Evolutionary conservation across 2,113 vertebrate genomes (phyloP).

Genomic region (Malurus elegans): DNA sequence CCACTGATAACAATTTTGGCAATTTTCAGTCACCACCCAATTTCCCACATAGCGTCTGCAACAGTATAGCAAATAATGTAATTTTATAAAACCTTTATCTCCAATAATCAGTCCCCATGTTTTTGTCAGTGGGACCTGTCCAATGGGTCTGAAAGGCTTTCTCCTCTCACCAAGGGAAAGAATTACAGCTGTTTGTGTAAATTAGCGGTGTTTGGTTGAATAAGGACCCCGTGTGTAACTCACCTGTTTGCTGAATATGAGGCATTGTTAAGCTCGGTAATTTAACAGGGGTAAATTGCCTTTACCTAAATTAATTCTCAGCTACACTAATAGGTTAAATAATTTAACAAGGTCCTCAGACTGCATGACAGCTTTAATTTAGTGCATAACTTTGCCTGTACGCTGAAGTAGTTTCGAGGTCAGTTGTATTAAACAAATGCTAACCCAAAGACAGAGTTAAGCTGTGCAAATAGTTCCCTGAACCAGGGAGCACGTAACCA

Average conservation of each 20-base stretch:
- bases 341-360: neutral
- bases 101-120: neutral
- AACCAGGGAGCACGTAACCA: neutral
- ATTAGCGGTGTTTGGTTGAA: neutral
- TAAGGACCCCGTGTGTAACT: neutral
- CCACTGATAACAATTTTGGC: neutral
- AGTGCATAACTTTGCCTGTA: neutral
- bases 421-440: constrained; percentile 3
- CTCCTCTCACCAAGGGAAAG: neutral
- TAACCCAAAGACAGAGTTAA: neutral
- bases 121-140: neutral
- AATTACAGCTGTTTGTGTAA: neutral
- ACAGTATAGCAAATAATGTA: rapidly evolving
- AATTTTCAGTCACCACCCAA: neutral
- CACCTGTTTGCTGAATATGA: neutral
- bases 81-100: neutral
- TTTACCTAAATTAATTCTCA: neutral
- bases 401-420: neutral
- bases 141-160: neutral
- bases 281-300: neutral
- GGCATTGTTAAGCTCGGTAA: neutral
- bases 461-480: constrained; percentile 11
- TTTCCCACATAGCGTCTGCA: neutral
- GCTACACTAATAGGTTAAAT: constrained; percentile 15
- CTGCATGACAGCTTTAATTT: constrained; percentile 4